Conservation (phyloP, 2,888 invertebrate species). For the Achlya flavicornis region DNA sequence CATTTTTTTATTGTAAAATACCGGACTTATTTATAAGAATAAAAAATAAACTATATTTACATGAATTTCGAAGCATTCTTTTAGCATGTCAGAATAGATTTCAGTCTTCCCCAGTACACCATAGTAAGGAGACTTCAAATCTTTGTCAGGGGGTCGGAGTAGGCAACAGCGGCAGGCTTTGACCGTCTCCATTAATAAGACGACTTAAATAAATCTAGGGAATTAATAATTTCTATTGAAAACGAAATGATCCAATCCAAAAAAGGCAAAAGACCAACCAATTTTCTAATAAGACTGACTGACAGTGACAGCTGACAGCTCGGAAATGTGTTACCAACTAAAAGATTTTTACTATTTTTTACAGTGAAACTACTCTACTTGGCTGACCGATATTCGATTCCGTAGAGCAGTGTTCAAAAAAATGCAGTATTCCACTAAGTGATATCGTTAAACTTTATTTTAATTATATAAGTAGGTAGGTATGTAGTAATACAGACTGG, state of each 20-base stretch:
- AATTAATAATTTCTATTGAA: not conserved
- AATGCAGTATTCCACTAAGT: too few species aligned
- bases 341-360: too few species aligned
- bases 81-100: conserved; percentile 70
- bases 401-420: too few species aligned
- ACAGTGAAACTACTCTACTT: too few species aligned
- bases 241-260: not conserved
- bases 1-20: too few species aligned
- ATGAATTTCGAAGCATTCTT: conserved; percentile 74
- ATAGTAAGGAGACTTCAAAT: conserved; percentile 54
- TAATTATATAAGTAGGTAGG: too few species aligned
- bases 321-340: too few species aligned
- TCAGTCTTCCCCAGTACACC: conserved; percentile 58
- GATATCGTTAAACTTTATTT: too few species aligned
- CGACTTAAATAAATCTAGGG: conserved; percentile 18
- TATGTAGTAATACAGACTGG: too few species aligned
- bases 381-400: too few species aligned
- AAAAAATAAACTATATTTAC: conserved; percentile 46
- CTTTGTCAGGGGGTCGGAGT: conserved; percentile 65
- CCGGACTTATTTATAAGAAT: not conserved
- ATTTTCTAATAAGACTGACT: not conserved
- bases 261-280: not conserved
- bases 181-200: conserved; percentile 47
- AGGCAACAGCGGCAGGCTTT: conserved; percentile 65
- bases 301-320: too few species aligned